Evolutionary conservation across 2,797 vertebrate genomes (phyloP).

Genomic region (Eospalax fontanierii): DNA sequence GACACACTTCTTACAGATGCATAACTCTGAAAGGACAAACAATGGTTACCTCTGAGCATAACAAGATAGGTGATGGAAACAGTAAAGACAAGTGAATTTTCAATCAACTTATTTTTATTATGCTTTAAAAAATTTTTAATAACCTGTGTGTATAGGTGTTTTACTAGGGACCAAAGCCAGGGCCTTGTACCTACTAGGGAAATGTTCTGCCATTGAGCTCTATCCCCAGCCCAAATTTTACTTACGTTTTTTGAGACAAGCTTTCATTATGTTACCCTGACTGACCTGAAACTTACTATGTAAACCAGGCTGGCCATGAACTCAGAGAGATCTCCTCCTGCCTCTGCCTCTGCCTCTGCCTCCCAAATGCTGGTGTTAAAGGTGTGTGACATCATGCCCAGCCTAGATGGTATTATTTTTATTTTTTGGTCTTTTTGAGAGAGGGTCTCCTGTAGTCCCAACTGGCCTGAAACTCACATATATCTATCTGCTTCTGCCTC

Average conservation of each 20-base stretch:
- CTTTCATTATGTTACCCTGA: background rate
- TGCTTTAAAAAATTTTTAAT: background rate
- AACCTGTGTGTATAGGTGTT: background rate
- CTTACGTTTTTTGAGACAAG: background rate
- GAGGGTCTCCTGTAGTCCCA: too few species aligned
- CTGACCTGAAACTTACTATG: background rate
- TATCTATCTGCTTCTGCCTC: too few species aligned
- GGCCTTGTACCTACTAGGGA: background rate
- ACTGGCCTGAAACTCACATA: too few species aligned
- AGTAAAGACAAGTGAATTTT: constrained; percentile 1
- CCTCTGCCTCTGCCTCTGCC: background rate
- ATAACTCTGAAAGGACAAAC: constrained; percentile 16
- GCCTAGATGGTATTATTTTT: too few species aligned
- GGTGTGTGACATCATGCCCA: too few species aligned
- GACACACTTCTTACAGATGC: background rate
- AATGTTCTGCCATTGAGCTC: background rate
- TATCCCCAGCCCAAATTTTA: background rate
- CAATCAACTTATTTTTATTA: background rate
- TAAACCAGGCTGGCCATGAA: background rate
- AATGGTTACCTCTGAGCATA: constrained; percentile 11
- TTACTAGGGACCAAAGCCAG: background rate
- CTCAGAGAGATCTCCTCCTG: too few species aligned
- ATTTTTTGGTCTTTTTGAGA: too few species aligned
- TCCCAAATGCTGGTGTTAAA: background rate
- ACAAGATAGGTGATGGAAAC: background rate